Evolutionary conservation across 2,888 invertebrate species (phyloP).

Genomic region (Cyrtodaria siliqua): DNA sequence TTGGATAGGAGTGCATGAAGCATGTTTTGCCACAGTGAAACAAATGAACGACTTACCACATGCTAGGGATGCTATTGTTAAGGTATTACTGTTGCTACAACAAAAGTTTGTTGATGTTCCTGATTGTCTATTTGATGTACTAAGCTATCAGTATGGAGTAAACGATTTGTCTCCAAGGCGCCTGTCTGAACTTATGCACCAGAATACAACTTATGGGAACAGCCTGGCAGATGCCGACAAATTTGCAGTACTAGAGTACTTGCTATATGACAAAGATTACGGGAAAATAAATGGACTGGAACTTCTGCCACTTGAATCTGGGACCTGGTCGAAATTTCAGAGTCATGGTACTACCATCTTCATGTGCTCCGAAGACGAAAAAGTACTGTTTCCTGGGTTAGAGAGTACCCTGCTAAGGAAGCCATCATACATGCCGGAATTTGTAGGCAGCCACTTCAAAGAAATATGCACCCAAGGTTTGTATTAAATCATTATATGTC

Average conservation of each 20-base stretch:
- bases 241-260: constrained; percentile 32
- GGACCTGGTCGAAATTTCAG: constrained; percentile 27
- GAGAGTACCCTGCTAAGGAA: constrained; percentile 12
- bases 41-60: constrained; percentile 18
- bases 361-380: constrained; percentile 21
- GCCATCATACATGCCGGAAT: too few species aligned
- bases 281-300: constrained; percentile 24
- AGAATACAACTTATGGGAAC: constrained; percentile 4
- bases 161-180: constrained; percentile 6
- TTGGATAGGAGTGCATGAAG: constrained; percentile 13
- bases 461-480: too few species aligned
- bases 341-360: constrained; percentile 3
- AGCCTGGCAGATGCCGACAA: constrained; percentile 32
- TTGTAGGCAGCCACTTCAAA: too few species aligned
- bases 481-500: constrained; percentile 69
- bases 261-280: constrained; percentile 19
- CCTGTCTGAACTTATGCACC: not conserved
- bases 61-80: not conserved
- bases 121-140: not conserved
- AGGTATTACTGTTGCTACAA: not conserved
- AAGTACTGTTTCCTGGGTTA: constrained; percentile 51
- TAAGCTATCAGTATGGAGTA: not conserved
- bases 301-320: constrained; percentile 44
- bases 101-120: constrained; percentile 21
- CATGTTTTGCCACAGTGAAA: constrained; percentile 21